phyloP scores from a whole-genome alignment of 2,888 invertebrate species.

The Melinopterus prodromus region DNA sequence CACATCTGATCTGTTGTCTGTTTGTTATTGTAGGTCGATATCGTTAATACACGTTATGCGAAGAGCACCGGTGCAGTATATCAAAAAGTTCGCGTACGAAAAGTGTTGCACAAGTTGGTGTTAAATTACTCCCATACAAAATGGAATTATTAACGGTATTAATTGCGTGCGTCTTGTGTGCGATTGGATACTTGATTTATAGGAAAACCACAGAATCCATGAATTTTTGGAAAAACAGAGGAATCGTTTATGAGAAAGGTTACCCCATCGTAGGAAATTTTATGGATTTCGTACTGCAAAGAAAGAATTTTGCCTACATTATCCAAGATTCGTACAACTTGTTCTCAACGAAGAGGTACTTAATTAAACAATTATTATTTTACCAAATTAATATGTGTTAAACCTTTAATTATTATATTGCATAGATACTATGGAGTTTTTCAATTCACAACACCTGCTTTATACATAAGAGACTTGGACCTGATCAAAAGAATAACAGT shows the following conservation, averaged over 20 bases:
- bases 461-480: conserved; percentile 29
- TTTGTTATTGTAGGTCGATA: neutral
- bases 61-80: neutral
- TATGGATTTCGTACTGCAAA: conserved; percentile 11
- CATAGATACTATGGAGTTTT: conserved; percentile 16
- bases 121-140: neutral
- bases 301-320: conserved; percentile 22
- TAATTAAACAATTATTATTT: conserved; percentile 14
- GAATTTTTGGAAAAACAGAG: conserved; percentile 25
- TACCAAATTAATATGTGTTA: neutral
- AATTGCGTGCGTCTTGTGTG: neutral
- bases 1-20: neutral
- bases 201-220: neutral
- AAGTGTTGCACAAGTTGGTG: neutral
- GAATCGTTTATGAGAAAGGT: conserved; percentile 16
- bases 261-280: conserved; percentile 22
- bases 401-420: neutral
- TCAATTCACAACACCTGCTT: conserved; percentile 15
- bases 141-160: neutral
- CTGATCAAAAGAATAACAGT: conserved; percentile 31
- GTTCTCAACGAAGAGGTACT: conserved; percentile 21
- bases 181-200: neutral
- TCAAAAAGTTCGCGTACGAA: no score
- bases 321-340: conserved; percentile 25
- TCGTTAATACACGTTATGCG: neutral